Base-by-base conservation (phyloP, 2,797 vertebrate species). In the Pelobates cultripes region DNA sequence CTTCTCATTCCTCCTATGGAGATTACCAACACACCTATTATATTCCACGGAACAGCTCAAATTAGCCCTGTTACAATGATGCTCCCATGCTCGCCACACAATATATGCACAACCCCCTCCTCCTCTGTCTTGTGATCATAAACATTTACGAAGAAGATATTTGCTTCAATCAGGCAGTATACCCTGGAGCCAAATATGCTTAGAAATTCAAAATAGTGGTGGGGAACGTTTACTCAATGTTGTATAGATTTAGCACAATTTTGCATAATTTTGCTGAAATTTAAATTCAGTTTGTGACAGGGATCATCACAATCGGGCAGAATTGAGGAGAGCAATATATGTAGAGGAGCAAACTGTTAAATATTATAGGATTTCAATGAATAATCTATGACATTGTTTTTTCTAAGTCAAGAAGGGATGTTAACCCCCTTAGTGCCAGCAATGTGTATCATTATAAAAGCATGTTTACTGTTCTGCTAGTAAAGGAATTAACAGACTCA, bases 101-200 rank as follows among this genome's bases (percentile, higher is more conserved):
- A 75, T 79, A 45, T 79, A 75, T 75, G 64, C 72, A 71, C 64
- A 66, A 28, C 28, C 67, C 77, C 57, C 82, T 64, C 42, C 77
- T 78, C 53, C 67, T 75, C 71, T 70, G 71, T 70, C 67, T 57
- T 79, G 77, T 84, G 82, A 84, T 79, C 73, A 72, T 73, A 70
- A 79, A 84, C 82, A 84, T 84, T 83, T 72, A 84, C 73, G 2
- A 57, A 75, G 76, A 75, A 79, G 82, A 79, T 75, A 84, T 71
- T 79, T 71, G 67, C 73, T 75, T 79, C 82, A 71, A 79, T 75
- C 73, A 71, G 41, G 60, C 40, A 45, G 67, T 43, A 41, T 79
- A 79, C 77, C 82, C 82, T 76, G 60, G 72, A 75, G 82, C 82
- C 68, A 84, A 66, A 44, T 70, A 75, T 9, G 12, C 71, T 70